Base-by-base conservation (phyloP, 2,888 invertebrate species). In the Mythimna lalbum region DNA sequence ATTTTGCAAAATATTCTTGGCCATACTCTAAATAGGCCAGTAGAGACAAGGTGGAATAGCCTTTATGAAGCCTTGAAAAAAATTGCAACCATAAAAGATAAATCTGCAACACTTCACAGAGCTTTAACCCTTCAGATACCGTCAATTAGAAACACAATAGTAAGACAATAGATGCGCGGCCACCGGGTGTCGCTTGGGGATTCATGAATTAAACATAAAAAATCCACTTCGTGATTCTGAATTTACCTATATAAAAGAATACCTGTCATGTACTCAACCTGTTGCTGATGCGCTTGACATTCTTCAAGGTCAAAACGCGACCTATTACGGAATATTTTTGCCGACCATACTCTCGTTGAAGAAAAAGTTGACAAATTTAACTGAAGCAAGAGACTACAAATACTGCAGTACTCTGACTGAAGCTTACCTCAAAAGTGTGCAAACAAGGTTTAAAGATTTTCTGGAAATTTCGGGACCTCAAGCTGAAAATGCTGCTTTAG, bases 291-390 rank as follows among this genome's bases (percentile, higher is more conserved):
- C 36, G 10, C 9, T 36, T 36, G 36, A 36, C 36, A 36, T 36
- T 36, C 36, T 74, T 52, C 65, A 70, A 70, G 65, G 65, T 63
- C 62, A 73, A 73, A 65, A 65, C 7, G 73, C 57, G 10, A 72
- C 53, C 9, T 69, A 73, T 65, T 73, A 76, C n/a, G 68, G 68
- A 0, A 68, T 76, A 64, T 68, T 76, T 33, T 64, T 69, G 39
- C 72, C 72, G 10, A 63, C 60, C 53, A 52, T 69, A 52, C 53
- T 69, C 33, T 49, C 71, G 47, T 56, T 72, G 50, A 62, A 56
- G 49, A 72, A 67, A 64, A 72, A 62, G 62, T 67, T 71, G 12
- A 49, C 53, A 27, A 27, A 27, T 33, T 4, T 61, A 4, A 68
- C 68, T 61, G 55, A 61, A 68, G 53, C 53, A 43, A 55, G 33